Evolutionary conservation across 2,888 invertebrate genomes (phyloP), one percentile per base, ranked within the genome.

Genomic region (Cheilosia pagana): DNA sequence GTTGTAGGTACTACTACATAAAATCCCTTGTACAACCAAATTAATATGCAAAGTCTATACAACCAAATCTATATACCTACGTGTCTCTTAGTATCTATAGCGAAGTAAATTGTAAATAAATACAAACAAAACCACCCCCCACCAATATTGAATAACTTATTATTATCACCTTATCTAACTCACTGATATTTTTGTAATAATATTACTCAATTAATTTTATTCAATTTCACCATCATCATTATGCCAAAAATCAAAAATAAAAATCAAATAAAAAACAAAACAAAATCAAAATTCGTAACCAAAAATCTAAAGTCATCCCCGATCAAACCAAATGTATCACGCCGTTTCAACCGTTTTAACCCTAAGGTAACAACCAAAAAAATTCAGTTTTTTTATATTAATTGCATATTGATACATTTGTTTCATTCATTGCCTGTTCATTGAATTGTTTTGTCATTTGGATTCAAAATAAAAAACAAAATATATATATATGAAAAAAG

Each of bases 311-410:
- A 89, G 90, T 86, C 86, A 85, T 89, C 90, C 91, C 89, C 90
- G 91, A 89, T 90, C 91, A 94, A 96, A 97, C 94, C 97, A 97
- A 95, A 97, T 97, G 96, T 97, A 97, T 95, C 96, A 97, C 94
- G 97, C 97, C 92, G 97, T 97, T 92, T 97, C 97, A 89, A 96
- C 97, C 93, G 96, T 97, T 92, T 96, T 97, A 94, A 96, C 96
- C 91, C 95, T 97, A 96, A 96, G 96, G 96, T 96, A 96, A 95
- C 72, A 76, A 82, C 95, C 68, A 63, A 71, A 75, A 50, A 68
- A 85, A 70, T 71, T 81, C 28, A 41, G 23, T 8, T 79, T 71
- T 81, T 75, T 39, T 19, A 72, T 71, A 67, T 71, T 79, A 53
- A 63, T 60, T 39, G 74, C 48, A 55, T 71, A 67, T 81, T 65